These are phyloP conservation scores for Hemicordylus capensis DNA, from an alignment of 2,113 vertebrate genomes.

Conservation along the genomic window DNA sequence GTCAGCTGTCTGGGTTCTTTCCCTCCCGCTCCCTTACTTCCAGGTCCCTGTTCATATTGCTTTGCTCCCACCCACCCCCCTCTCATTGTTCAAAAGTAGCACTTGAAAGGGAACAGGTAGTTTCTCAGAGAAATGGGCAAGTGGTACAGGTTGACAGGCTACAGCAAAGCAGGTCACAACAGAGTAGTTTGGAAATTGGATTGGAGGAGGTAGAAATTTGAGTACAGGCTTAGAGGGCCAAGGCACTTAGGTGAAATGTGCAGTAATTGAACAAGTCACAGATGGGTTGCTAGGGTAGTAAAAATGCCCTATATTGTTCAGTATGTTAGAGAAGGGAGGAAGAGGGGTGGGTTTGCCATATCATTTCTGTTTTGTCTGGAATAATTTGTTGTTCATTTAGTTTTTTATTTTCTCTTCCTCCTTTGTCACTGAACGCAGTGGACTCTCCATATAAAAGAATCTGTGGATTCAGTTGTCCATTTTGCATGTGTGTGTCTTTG, in stretches of 20 bases:
- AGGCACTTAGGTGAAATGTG: background rate
- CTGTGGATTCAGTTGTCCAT: background rate
- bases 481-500: background rate
- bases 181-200: slow-evolving; percentile 13
- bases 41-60: slow-evolving; percentile 14
- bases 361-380: background rate
- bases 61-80: background rate
- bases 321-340: background rate
- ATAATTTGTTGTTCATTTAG: background rate
- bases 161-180: background rate
- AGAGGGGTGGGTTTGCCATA: accelerated
- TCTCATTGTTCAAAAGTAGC: background rate
- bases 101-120: slow-evolving; percentile 12
- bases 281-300: background rate
- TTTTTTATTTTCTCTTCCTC: background rate
- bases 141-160: background rate
- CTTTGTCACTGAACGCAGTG: background rate
- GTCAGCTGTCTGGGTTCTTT: background rate
- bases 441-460: background rate
- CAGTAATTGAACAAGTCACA: background rate
- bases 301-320: background rate
- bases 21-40: background rate
- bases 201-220: background rate
- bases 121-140: slow-evolving; percentile 33
- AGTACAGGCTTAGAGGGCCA: background rate